Evolutionary conservation across 1,140 invertebrate genomes (phyloP).

Genomic region (Diorhabda sublineata): DNA sequence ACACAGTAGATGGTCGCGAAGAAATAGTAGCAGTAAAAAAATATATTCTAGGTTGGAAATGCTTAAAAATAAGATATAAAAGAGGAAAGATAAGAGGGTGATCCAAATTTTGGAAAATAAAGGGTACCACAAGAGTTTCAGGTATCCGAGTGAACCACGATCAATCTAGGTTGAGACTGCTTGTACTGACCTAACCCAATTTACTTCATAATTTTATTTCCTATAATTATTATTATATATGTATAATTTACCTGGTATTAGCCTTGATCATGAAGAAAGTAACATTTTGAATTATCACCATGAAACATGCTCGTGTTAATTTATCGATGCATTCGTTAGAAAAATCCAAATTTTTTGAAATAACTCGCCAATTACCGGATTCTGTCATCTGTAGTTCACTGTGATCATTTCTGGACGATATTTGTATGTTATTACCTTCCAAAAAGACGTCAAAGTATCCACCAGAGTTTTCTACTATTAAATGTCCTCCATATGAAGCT

Average conservation of each 20-base stretch:
- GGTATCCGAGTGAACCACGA: too few species aligned
- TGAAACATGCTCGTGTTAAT: conserved; percentile 72
- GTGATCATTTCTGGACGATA: conserved; percentile 29
- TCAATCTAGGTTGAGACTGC: too few species aligned
- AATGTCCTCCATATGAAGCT: conserved; percentile 85
- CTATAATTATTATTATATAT: too few species aligned
- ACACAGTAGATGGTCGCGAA: too few species aligned
- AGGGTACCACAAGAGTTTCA: too few species aligned
- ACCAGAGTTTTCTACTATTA: conserved; percentile 50
- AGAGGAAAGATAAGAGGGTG: too few species aligned
- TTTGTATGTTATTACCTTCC: conserved; percentile 29
- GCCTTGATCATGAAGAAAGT: conserved; percentile 59
- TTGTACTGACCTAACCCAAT: too few species aligned
- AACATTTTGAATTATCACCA: conserved; percentile 85
- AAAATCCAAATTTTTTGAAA: conserved; percentile 20
- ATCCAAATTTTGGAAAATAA: too few species aligned
- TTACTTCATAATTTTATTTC: too few species aligned
- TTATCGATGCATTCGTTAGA: conserved; percentile 22
- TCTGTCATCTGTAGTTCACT: conserved; percentile 57
- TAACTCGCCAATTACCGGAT: conserved; percentile 26
- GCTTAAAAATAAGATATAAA: too few species aligned
- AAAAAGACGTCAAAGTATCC: conserved; percentile 28
- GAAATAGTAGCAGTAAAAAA: too few species aligned
- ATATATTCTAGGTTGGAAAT: too few species aligned
- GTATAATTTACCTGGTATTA: conserved; percentile 6